Evolutionary conservation across 2,888 invertebrate genomes (phyloP).

Genomic region (Macrostomum cliftonense): DNA sequence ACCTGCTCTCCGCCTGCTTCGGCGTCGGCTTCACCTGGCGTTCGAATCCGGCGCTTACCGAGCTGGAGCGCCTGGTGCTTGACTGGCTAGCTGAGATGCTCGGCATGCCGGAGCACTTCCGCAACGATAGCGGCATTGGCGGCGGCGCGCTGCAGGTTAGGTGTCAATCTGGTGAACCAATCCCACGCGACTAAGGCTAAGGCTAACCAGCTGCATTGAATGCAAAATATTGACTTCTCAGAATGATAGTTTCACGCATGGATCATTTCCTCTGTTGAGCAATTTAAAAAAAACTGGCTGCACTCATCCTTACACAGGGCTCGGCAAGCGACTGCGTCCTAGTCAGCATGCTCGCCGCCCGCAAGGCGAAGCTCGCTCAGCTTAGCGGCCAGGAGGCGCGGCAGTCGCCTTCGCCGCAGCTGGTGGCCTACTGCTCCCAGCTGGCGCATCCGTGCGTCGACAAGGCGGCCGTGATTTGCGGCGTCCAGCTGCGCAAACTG

Average conservation of each 20-base stretch:
- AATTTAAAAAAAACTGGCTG: too few relatives aligned
- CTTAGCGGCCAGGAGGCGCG: constrained; percentile 21
- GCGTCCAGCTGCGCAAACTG: constrained; percentile 34
- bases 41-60: too few relatives aligned
- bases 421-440: constrained; percentile 55
- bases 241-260: too few relatives aligned
- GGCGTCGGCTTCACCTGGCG: too few relatives aligned
- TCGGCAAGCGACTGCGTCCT: constrained; percentile 86
- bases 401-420: constrained; percentile 58
- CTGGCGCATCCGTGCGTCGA: constrained; percentile 40
- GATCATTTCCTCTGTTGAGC: too few relatives aligned
- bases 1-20: too few relatives aligned
- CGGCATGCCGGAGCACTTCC: constrained; percentile 67
- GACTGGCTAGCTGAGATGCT: constrained; percentile 47
- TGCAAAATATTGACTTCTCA: too few relatives aligned
- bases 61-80: too few relatives aligned
- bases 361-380: constrained; percentile 41
- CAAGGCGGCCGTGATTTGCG: constrained; percentile 36
- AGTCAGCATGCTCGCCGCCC: constrained; percentile 72
- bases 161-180: constrained; percentile 13
- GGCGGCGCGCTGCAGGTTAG: constrained; percentile 77
- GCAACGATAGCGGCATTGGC: constrained; percentile 64
- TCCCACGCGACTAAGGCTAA: too few relatives aligned
- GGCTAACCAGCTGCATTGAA: too few relatives aligned
- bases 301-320: constrained; percentile 45